Base-by-base conservation (phyloP, 2,113 vertebrate genomes). In the Gorsachius goisagi region DNA sequence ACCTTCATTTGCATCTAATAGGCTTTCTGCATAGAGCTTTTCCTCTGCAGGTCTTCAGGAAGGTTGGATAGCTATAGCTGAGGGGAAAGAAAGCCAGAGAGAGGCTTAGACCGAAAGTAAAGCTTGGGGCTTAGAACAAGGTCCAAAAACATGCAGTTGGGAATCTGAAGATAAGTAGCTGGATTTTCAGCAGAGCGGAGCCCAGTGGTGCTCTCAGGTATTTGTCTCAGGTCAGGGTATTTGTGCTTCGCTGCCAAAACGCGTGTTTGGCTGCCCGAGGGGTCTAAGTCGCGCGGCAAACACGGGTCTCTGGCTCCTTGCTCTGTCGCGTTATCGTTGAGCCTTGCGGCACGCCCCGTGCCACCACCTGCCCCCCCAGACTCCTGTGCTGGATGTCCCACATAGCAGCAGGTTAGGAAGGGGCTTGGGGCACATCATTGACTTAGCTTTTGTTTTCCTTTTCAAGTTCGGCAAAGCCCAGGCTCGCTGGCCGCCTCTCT, bases 361-460 rank as follows among this genome's bases (percentile, higher is more conserved):
- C 73, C 74, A 30, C 35, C 62, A 9, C 15, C 76, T 56, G 52
- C 24, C 2, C 52, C 19, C 22, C 16, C 49, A 35, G 68, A 15
- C 79, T 89, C 39, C 55, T 86, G 82, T 90, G 85, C 94, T 93
- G 95, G 85, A 58, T 45, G 88, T 93, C 89, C 89, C 39, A 0
- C 50, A 7, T 19, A 86, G 72, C 91, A 91, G 93, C 76, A 97
- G 88, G 56, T 88, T 84, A 83, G 81, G 71, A 90, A 73, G 52
- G 66, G 78, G 71, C 95, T 63, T 2, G 2, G 39, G 76, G 83
- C 53, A 55, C 58, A 1, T 41, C 60, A 96, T 96, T 97, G 95
- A 97, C 47, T 5, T 66, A 63, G 95, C 90, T 96, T 97, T 97
- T 96, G 93, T 96, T 97, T 95, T 97, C 96, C 95, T 97, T 97